Base-by-base conservation (phyloP, 1,140 invertebrate genomes). In the Pogonognathellus flavescens region DNA sequence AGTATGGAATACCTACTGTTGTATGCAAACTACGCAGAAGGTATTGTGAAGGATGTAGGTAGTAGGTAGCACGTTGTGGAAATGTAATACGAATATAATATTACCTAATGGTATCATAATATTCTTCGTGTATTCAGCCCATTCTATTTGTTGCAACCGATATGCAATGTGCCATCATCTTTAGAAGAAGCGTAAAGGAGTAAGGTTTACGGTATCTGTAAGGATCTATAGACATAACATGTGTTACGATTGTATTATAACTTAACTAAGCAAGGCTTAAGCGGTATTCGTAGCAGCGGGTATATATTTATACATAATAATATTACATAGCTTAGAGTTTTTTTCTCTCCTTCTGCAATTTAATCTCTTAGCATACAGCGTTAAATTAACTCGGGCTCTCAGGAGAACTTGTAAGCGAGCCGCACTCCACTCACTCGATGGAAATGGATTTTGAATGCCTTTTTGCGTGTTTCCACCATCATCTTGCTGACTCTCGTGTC, bases 361-460 rank as follows among this genome's bases (percentile, higher is more conserved):
- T 87, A 85, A 84, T 87, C 83, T 88, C 83, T 70, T 88, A 86
- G 87, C 82, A 88, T 83, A 88, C 57, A 82, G 87, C 85, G 87
- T 88, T 88, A 88, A 88, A 88, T 88, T 88, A 88, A 86, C 83
- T 86, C 31, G 59, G 57, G 25, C 72, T 86, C 87, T 86, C 85
- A 85, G 82, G 86, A 87, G 84, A 87, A 83, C 85, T 83, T 83
- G 20, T 50, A 62, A 83, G 10, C 66, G n/a, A 41, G 76, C 55
- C 55, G 85, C 55, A 82, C 80, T 80, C 57, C 82, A 52, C 76
- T 85, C 82, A 22, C 55, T 85, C 72, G 57, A 81, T 85, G 82
- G 84, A 85, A 87, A 87, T 87, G 84, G 86, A 81, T 87, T 87
- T 87, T 84, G 72, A 85, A 84, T 84, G 83, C 70, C 72, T 82